Base-by-base conservation (phyloP, 2,797 vertebrate species). In the Acanthurus lineatus region DNA sequence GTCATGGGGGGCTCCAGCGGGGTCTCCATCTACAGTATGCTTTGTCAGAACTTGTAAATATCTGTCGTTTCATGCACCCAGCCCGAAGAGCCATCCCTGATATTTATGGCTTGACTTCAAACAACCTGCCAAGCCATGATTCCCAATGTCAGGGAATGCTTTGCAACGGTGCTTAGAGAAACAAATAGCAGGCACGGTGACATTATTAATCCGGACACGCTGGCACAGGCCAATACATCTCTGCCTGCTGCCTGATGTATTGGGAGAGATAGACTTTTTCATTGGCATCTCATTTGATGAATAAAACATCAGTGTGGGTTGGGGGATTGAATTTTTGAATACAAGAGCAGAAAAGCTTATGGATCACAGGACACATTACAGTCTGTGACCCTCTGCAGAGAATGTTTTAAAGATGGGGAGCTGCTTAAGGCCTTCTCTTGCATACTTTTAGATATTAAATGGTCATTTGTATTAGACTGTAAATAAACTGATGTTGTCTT, bases 141-240 rank as follows among this genome's bases (percentile, higher is more conserved):
- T 88, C 75, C 74, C 77, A 45, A 14, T 65, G 79, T 88, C 89
- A 85, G 80, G 63, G 42, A 77, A 73, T 16, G 63, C 63, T 87
- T 68, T 76, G 77, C 73, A 58, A 79, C 28, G 6, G 74, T 20
- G 75, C 81, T 85, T 81, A 57, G 60, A 76, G 77, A 89, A 90
- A 90, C 69, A 86, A 91, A 84, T 78, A 57, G 76, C 59, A 25
- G 70, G 52, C 57, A n/a, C 0, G 12, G 75, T 76, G 87, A 87
- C 87, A 76, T 91, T 91, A 93, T 93, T 87, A 90, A 91, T 93
- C 87, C n/a, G 45, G 89, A 92, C 92, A 87, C 63, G 60, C 77
- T 75, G 85, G 86, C 79, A 81, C n/a, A 9, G 42, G 58, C 82
- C 77, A 51, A 89, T 90, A 75, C 83, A 38, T 91, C 70, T 84